Conservation (phyloP, 2,888 invertebrate species). For the Dugesia japonica region DNA sequence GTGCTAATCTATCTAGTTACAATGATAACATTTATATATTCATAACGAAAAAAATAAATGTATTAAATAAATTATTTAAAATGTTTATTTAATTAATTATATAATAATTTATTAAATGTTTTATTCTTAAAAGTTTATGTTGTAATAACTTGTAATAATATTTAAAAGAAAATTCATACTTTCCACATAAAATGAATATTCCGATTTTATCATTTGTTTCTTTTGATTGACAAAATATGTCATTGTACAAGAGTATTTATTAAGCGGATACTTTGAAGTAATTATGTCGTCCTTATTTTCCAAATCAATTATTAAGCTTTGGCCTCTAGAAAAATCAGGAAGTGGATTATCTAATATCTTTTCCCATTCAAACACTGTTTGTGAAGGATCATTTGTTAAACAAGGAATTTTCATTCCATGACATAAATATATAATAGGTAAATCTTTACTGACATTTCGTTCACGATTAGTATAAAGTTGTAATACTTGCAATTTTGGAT, state of each 20-base stretch:
- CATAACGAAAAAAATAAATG: no score
- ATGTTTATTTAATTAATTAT: no score
- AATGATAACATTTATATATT: no score
- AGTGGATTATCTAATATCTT: not conserved
- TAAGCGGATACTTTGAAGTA: not conserved
- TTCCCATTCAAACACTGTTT: not conserved
- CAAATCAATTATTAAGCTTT: not conserved
- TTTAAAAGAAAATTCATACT: not conserved
- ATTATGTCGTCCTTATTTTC: not conserved
- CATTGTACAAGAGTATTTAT: not conserved
- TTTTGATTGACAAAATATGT: not conserved
- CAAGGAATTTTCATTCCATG: conserved; percentile 20
- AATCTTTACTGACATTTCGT: not conserved
- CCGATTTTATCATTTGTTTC: not conserved
- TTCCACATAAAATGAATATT: not conserved
- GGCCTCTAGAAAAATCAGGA: not conserved
- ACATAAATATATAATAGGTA: not conserved
- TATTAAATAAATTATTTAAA: no score
- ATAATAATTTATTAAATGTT: no score
- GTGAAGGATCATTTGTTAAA: not conserved
- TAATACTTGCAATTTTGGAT: not conserved
- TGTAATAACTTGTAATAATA: no score
- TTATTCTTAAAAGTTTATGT: no score
- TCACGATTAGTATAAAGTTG: not conserved
- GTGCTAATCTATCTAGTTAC: no score